Evolutionary conservation across 2,113 vertebrate genomes (phyloP).

Genomic region (Eudyptes chrysolophus): DNA sequence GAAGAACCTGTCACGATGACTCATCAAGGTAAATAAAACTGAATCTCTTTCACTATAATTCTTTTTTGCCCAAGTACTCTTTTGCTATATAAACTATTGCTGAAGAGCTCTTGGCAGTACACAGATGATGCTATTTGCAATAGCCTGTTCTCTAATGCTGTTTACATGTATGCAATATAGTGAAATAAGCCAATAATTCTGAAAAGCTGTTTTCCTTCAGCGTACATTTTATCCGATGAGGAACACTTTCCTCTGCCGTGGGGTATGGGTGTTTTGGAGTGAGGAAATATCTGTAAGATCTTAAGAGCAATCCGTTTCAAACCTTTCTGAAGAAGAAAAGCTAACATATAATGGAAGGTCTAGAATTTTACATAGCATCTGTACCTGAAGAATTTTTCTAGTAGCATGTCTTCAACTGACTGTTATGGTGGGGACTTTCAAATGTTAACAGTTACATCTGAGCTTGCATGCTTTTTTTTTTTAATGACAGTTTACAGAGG

Average conservation of each 20-base stretch:
- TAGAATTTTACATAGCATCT: not conserved
- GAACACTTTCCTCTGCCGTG: not conserved
- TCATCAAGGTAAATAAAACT: slow-evolving; percentile 86
- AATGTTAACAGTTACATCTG: not conserved
- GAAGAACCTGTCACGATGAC: slow-evolving; percentile 94
- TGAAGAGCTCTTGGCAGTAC: not conserved
- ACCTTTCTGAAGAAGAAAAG: not conserved
- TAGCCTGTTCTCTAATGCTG: not conserved
- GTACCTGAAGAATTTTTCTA: not conserved
- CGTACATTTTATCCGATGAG: not conserved
- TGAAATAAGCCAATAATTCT: not conserved
- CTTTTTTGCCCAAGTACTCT: not conserved
- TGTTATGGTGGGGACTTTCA: not conserved
- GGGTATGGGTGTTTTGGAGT: not conserved
- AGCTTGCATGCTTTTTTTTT: not conserved
- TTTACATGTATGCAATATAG: not conserved
- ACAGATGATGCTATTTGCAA: not conserved
- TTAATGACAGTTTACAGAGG: not conserved
- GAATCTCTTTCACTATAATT: not conserved
- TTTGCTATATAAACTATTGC: not conserved
- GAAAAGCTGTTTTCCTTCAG: not conserved
- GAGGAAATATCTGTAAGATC: not conserved
- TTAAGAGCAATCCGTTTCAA: not conserved
- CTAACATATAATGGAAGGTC: not conserved
- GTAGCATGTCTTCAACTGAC: not conserved